These are phyloP conservation scores for Ispidina picta DNA, from an alignment of 2,797 vertebrate genomes.

Conservation along the genomic window DNA sequence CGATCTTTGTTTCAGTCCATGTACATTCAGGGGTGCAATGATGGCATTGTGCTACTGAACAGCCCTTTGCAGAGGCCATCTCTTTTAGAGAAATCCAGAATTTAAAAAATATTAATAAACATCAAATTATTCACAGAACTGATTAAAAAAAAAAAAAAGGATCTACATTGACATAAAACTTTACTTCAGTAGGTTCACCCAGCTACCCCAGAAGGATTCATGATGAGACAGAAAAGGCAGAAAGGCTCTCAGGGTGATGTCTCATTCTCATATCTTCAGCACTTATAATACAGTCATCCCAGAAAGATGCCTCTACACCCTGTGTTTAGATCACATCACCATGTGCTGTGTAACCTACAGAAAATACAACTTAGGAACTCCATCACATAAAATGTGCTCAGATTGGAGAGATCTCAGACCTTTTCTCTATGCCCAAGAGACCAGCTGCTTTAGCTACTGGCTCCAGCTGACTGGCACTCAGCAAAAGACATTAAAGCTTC, in stretches of 20 bases:
- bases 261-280: constrained; percentile 25
- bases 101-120: not conserved
- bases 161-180: not conserved
- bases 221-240: not conserved
- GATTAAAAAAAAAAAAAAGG: not conserved
- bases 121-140: not conserved
- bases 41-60: not conserved
- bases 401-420: not conserved
- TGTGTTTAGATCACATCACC: not conserved
- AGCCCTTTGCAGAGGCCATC: not conserved
- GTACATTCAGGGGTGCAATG: not conserved
- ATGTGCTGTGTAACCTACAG: not conserved
- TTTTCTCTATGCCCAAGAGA: not conserved
- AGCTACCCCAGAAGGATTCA: not conserved
- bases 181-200: not conserved
- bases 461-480: not conserved
- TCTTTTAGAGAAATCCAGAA: not conserved
- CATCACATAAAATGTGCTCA: not conserved
- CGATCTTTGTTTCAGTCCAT: not conserved
- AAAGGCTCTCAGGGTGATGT: not conserved
- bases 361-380: not conserved
- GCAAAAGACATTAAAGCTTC: constrained; percentile 22
- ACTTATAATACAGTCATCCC: constrained; percentile 7
- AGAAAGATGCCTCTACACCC: constrained; percentile 22
- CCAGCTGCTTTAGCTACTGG: not conserved